Evolutionary conservation across 2,888 invertebrate genomes (phyloP).

Genomic region (Fissipunctia ypsillon): DNA sequence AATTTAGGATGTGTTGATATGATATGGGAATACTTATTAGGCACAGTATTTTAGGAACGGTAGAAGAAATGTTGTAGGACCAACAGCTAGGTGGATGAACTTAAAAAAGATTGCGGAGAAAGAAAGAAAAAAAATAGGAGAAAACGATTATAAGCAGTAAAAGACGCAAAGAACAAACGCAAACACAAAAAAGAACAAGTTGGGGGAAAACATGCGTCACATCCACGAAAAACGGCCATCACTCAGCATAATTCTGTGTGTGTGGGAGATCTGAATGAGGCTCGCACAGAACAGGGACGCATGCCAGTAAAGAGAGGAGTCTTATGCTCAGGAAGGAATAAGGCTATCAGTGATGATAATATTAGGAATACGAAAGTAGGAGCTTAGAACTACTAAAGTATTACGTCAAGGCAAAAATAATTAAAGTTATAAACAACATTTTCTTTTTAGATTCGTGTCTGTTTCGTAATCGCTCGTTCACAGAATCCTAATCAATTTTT

Average conservation of each 20-base stretch:
- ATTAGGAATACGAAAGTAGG: neutral
- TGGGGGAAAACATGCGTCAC: too few relatives aligned
- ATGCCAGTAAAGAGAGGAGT: neutral
- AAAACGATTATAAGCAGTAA: too few relatives aligned
- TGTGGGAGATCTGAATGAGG: neutral
- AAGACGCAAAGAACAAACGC: too few relatives aligned
- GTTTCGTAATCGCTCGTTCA: slow-evolving; percentile 2
- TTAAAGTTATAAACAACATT: neutral
- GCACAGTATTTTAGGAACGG: neutral
- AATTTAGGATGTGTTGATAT: slow-evolving; percentile 18
- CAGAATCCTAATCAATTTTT: slow-evolving; percentile 35
- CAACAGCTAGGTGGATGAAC: too few relatives aligned
- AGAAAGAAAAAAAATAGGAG: too few relatives aligned
- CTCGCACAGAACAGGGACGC: neutral
- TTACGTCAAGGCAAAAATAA: slow-evolving; percentile 8
- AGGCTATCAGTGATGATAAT: neutral
- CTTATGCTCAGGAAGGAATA: neutral
- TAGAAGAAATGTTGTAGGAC: neutral
- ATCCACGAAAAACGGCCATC: too few relatives aligned
- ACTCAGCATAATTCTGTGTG: too few relatives aligned
- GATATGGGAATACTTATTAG: slow-evolving; percentile 9
- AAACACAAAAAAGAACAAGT: too few relatives aligned
- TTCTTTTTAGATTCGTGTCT: neutral
- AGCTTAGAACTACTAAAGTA: neutral
- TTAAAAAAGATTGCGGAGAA: neutral